Evolutionary conservation across 2,113 vertebrate species (phyloP).

Genomic region (Gambusia holbrooki): DNA sequence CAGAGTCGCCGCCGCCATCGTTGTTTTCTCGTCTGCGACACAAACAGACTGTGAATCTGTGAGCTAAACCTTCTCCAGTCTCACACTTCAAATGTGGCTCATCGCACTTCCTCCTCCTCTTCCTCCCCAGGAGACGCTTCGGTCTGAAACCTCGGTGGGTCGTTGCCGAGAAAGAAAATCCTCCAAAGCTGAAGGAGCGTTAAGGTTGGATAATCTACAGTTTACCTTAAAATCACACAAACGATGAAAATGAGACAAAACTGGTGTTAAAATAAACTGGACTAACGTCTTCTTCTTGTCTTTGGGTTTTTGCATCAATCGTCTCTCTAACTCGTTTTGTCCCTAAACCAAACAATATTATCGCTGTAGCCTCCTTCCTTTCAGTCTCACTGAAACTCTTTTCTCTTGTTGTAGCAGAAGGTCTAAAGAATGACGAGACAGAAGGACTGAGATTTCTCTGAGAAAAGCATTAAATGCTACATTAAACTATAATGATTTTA

Average conservation of each 20-base stretch:
- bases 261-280: too few relatives aligned
- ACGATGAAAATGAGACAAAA: background rate
- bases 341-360: too few relatives aligned
- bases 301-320: too few relatives aligned
- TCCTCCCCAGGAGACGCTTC: background rate
- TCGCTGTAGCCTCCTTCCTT: too few relatives aligned
- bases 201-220: background rate
- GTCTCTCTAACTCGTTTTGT: too few relatives aligned
- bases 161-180: background rate
- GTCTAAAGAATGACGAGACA: too few relatives aligned
- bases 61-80: background rate
- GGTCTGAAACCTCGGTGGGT: background rate
- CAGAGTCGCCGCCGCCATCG: background rate
- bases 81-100: constrained; percentile 35
- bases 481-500: too few relatives aligned
- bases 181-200: background rate
- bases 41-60: background rate
- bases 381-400: too few relatives aligned
- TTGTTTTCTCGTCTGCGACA: background rate
- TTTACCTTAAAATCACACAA: background rate
- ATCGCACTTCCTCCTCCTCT: constrained; percentile 19
- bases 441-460: too few relatives aligned
- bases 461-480: too few relatives aligned
- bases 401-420: too few relatives aligned
- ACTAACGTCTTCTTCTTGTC: too few relatives aligned